Conservation (phyloP, 2,113 vertebrate genomes). For the Gnathochromis pfefferi region DNA sequence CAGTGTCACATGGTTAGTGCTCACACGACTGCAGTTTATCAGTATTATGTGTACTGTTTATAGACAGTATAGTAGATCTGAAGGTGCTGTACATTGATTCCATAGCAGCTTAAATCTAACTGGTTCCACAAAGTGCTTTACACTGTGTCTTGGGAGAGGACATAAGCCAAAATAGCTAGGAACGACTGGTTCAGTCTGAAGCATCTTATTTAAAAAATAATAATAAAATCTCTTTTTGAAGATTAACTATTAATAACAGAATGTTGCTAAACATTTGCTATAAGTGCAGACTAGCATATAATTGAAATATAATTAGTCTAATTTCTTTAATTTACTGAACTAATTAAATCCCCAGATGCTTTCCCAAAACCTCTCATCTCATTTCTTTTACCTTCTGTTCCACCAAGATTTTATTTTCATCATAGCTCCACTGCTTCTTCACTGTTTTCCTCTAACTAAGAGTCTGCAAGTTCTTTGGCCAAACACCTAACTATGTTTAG, state of each 20-base stretch:
- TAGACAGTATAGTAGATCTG: background rate
- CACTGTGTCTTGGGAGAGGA: background rate
- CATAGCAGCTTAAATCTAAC: background rate
- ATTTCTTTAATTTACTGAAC: background rate
- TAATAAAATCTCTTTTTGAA: background rate
- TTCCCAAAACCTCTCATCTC: background rate
- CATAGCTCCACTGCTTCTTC: background rate
- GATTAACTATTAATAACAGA: background rate
- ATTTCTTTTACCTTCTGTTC: background rate
- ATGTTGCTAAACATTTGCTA: background rate
- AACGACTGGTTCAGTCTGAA: background rate
- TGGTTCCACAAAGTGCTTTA: background rate
- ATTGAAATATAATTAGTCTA: background rate
- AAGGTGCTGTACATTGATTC: background rate
- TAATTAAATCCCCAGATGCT: background rate
- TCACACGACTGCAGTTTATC: background rate
- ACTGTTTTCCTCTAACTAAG: background rate
- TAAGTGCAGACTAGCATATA: background rate
- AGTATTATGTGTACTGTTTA: rapidly evolving
- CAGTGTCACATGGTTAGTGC: background rate
- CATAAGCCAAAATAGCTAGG: background rate
- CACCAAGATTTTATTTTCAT: background rate
- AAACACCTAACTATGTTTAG: background rate
- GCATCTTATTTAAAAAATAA: background rate
- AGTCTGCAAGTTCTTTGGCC: background rate